These are phyloP conservation scores for Siphlonurus alternatus DNA, from an alignment of 2,888 invertebrate species.

Conservation along the genomic window DNA sequence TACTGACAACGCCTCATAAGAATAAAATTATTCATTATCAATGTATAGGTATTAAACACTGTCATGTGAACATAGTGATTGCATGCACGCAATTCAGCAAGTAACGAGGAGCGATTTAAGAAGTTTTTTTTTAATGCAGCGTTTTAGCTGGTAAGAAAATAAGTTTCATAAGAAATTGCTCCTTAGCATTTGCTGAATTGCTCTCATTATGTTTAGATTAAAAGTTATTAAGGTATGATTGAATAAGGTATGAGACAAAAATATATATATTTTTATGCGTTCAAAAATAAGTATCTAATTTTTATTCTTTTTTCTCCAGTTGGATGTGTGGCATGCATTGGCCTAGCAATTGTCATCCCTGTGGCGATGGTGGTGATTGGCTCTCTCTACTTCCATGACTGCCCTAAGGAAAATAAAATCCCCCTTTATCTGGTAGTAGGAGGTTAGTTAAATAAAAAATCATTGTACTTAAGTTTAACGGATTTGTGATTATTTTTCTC, in stretches of 20 bases:
- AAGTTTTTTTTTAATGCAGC: too few relatives aligned
- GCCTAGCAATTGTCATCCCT: constrained; percentile 43
- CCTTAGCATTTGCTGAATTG: too few relatives aligned
- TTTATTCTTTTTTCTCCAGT: constrained; percentile 29
- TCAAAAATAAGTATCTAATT: background rate
- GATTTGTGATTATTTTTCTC: background rate
- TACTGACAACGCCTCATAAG: too few relatives aligned
- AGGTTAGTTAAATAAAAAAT: constrained; percentile 24
- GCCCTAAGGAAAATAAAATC: constrained; percentile 46
- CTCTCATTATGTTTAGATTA: too few relatives aligned
- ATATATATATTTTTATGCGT: background rate
- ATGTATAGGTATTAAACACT: too few relatives aligned
- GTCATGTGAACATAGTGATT: too few relatives aligned
- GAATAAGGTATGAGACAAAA: background rate
- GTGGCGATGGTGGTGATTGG: constrained; percentile 52
- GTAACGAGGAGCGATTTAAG: too few relatives aligned
- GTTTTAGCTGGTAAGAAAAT: too few relatives aligned
- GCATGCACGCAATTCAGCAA: too few relatives aligned
- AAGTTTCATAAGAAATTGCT: too few relatives aligned
- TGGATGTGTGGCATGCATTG: constrained; percentile 45
- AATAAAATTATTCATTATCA: too few relatives aligned
- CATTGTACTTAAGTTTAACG: background rate
- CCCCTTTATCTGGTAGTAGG: constrained; percentile 50
- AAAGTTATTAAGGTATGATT: background rate
- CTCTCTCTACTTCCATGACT: constrained; percentile 41